Conservation (phyloP, 2,113 vertebrate species). For the Psittacus erithacus region DNA sequence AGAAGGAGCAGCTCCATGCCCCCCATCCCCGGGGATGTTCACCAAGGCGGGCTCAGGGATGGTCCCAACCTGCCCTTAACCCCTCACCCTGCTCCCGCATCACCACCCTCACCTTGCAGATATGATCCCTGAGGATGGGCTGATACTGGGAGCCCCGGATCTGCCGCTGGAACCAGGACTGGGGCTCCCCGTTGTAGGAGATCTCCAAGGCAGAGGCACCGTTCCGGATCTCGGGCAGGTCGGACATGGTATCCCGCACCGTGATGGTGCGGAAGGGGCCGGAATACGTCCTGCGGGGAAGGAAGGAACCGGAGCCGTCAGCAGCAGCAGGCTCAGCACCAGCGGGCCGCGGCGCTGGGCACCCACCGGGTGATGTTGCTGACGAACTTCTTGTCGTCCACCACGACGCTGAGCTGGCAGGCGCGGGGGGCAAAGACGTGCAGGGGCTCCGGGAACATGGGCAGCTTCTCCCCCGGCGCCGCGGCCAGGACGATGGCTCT, state of each 20-base stretch:
- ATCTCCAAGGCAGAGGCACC: constrained; percentile 90
- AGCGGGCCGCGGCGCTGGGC: fast-evolving
- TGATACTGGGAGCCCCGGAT: constrained; percentile 94
- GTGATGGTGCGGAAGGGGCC: constrained; percentile 95
- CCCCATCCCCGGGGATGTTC: background rate
- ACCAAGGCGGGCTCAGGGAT: background rate
- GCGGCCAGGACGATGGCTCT: constrained; percentile 92
- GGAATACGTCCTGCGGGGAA: constrained; percentile 81
- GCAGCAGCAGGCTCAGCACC: fast-evolving
- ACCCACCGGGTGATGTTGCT: constrained; percentile 92
- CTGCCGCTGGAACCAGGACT: constrained; percentile 98
- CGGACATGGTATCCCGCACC: constrained; percentile 94
- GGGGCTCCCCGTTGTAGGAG: constrained; percentile 93
- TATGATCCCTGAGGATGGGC: constrained; percentile 96
- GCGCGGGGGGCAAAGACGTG: constrained; percentile 93
- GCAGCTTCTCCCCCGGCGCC: constrained; percentile 91
- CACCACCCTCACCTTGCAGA: constrained; percentile 86
- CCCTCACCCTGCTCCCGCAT: fast-evolving
- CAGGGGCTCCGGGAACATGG: constrained; percentile 89
- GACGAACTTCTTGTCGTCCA: constrained; percentile 92
- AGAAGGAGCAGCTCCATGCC: background rate
- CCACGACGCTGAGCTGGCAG: constrained; percentile 90
- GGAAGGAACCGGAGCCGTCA: background rate
- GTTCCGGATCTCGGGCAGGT: constrained; percentile 93
- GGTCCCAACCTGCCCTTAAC: background rate